A percentile compares a stretch with the other conserved stretches of the same genome.
Evolutionary conservation across 2,797 vertebrate species (phyloP).

Genomic region (Otolemur crassicaudatus): DNA sequence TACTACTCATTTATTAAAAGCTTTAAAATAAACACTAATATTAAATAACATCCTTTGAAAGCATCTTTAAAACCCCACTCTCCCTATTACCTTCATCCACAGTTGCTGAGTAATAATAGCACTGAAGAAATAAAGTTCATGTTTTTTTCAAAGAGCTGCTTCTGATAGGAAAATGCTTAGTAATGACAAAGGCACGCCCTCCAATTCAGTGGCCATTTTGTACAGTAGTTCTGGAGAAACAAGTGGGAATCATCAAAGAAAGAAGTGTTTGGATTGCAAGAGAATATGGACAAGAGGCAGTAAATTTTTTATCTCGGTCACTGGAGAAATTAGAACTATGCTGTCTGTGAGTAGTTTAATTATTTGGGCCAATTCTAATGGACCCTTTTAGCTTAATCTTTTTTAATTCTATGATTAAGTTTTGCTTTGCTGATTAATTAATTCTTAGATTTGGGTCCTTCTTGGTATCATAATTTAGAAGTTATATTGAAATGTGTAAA

Average conservation of each 20-base stretch:
- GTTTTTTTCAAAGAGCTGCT: slow-evolving; percentile 56
- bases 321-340: slow-evolving; percentile 54
- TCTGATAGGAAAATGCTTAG: slow-evolving; percentile 79
- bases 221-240: slow-evolving; percentile 65
- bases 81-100: background rate
- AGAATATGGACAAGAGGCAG: slow-evolving; percentile 17
- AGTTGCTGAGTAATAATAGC: slow-evolving; percentile 17
- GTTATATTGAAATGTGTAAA: slow-evolving; percentile 50
- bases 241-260: slow-evolving; percentile 66
- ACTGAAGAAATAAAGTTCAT: slow-evolving; percentile 63
- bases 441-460: slow-evolving; percentile 42
- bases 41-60: slow-evolving; percentile 42
- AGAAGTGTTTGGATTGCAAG: background rate
- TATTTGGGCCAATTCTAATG: slow-evolving; percentile 46
- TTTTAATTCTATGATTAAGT: slow-evolving; percentile 55
- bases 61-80: background rate
- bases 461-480: slow-evolving; percentile 18
- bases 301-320: slow-evolving; percentile 14
- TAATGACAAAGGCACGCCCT: slow-evolving; percentile 74
- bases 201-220: slow-evolving; percentile 76
- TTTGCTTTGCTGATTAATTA: slow-evolving; percentile 60
- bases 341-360: slow-evolving; percentile 74
- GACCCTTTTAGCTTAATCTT: slow-evolving; percentile 46
- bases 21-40: background rate
- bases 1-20: slow-evolving; percentile 14